Base-by-base conservation (phyloP, 2,113 vertebrate genomes). In the Clarias macrocephalus region DNA sequence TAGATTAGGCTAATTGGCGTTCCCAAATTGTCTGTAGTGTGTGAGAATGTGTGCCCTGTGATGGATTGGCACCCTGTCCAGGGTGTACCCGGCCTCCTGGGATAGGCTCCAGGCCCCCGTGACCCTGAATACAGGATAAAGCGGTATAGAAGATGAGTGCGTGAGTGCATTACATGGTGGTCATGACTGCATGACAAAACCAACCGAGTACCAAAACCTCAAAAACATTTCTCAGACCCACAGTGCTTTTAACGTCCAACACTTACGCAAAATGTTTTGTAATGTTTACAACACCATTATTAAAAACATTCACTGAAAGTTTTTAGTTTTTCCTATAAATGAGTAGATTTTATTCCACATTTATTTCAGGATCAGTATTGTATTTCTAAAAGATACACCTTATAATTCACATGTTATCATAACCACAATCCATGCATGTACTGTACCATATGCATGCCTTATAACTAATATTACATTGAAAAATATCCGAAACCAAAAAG, bases 391-490 rank as follows among this genome's bases (percentile, higher is more conserved):
- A 11, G 79, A 81, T 52, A 15, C 75, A 18, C 75, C 5, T 56
- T 21, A 79, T 80, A 33, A 80, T 81, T 81, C 21, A 62, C 57
- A 81, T 42, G 19, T 60, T 81, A 62, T 42, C 11, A 62, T 62
- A 81, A 81, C 57, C 19, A 37, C 11, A 33, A 59, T 80, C n/a
- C 19, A 59, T 33, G 56, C 77, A 59, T 59, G 30, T 62, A 12
- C 9, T 37, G 37, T 48, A 48, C 8, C 13, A 52, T 52, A 75
- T 81, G 19, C 18, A 13, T 42, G 4, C 19, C 42, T 15, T 80
- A 33, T 37, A 80, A 59, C n/a, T 28, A 80, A 80, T 56, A 23
- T 59, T n/a, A 30, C 76, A 79, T 48, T 57, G 25, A 59, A 80
- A 57, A 59, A 60, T 3, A 15, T 11, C 57, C 30, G 62, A 48